Conservation (phyloP, 2,113 vertebrate genomes). For the Apistogramma diplotaenia region DNA sequence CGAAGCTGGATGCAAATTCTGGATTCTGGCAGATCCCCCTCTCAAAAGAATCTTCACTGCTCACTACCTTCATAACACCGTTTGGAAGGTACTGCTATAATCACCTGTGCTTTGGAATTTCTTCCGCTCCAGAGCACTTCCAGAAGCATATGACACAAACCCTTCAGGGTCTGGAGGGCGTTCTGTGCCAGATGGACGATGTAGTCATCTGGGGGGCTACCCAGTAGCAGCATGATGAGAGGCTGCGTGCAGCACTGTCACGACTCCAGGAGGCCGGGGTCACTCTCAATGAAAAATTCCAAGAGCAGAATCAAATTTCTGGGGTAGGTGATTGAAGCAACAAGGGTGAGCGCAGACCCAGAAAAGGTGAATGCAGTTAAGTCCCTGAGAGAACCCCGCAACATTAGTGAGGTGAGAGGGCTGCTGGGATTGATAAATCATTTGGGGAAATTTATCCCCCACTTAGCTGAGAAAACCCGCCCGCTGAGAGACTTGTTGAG, state of each 20-base stretch:
- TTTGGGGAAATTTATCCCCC: too few species aligned
- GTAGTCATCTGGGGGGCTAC: not conserved
- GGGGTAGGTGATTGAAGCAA: too few species aligned
- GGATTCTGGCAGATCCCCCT: too few species aligned
- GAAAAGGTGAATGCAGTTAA: too few species aligned
- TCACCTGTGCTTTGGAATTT: not conserved
- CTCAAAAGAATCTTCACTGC: not conserved
- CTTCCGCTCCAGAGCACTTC: not conserved
- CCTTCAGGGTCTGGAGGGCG: not conserved
- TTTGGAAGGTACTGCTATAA: not conserved
- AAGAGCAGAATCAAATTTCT: not conserved
- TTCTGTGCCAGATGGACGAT: not conserved
- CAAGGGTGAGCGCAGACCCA: too few species aligned
- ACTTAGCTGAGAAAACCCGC: too few species aligned
- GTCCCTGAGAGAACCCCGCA: too few species aligned
- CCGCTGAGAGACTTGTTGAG: too few species aligned
- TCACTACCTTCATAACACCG: not conserved
- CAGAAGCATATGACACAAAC: not conserved
- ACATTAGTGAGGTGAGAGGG: too few species aligned
- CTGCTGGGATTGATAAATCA: too few species aligned
- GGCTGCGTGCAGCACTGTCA: not conserved
- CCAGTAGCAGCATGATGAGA: not conserved
- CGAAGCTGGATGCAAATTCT: too few species aligned
- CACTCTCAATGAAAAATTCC: not conserved
- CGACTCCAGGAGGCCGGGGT: not conserved